A percentile compares a stretch with the other conserved stretches of the same genome.
Conservation (phyloP, 2,113 vertebrate species). For the Cynopterus brachyotis region DNA sequence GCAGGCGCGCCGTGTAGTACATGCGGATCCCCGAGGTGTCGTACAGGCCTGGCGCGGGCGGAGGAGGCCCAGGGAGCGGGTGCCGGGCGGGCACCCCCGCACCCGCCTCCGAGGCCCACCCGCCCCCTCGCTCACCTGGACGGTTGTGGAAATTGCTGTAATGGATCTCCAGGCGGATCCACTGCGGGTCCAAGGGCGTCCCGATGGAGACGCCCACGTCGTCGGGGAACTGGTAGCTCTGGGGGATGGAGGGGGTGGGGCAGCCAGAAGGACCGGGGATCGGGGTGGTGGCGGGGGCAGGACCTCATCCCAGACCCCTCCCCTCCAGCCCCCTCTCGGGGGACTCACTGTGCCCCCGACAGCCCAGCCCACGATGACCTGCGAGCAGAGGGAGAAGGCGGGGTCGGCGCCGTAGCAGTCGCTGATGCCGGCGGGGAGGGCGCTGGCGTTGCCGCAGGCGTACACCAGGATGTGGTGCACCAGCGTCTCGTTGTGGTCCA, state of each 20-base stretch:
- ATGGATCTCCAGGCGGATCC: constrained; percentile 88
- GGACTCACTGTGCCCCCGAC: constrained; percentile 87
- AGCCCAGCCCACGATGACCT: constrained; percentile 86
- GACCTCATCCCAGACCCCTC: neutral
- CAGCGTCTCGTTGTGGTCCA: constrained; percentile 72
- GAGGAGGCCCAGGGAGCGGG: neutral
- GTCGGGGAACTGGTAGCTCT: constrained; percentile 79
- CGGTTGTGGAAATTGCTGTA: constrained; percentile 86
- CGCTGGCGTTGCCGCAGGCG: constrained; percentile 81
- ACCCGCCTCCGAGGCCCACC: accelerated
- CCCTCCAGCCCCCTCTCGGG: too few relatives aligned
- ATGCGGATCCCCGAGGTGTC: constrained; percentile 88
- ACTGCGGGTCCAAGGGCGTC: constrained; percentile 71
- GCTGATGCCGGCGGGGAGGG: constrained; percentile 37
- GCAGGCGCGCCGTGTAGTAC: constrained; percentile 80
- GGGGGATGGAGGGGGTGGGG: neutral
- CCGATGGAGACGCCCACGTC: constrained; percentile 85
- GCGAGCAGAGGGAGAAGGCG: constrained; percentile 77
- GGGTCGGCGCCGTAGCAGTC: constrained; percentile 80
- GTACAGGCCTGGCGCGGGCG: constrained; percentile 73
- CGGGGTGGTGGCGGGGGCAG: too few relatives aligned
- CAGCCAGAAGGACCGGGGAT: neutral
- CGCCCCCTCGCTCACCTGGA: constrained; percentile 73
- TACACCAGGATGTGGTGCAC: constrained; percentile 89
- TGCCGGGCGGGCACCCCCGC: neutral